A percentile compares a stretch with the other conserved stretches of the same genome.
These are phyloP conservation scores for Stictonetta naevosa DNA, from an alignment of 2,113 vertebrate genomes.

Conservation along the genomic window DNA sequence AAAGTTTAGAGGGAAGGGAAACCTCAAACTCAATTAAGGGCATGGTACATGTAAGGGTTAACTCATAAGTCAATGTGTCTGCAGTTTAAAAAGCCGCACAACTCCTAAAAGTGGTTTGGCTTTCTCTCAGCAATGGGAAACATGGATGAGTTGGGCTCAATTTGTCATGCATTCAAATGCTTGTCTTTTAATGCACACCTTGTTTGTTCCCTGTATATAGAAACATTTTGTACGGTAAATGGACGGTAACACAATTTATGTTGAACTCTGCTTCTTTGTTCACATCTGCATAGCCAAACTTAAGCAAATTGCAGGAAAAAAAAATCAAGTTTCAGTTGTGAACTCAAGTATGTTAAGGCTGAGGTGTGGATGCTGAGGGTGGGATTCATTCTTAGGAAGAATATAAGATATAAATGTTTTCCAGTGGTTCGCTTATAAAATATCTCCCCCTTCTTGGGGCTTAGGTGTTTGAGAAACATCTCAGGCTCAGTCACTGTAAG, in stretches of 20 bases:
- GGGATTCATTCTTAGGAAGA: background rate
- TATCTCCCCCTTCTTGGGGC: background rate
- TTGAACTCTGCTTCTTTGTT: background rate
- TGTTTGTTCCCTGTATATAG: background rate
- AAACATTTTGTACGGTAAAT: background rate
- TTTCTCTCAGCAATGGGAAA: background rate
- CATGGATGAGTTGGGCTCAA: background rate
- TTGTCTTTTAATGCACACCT: background rate
- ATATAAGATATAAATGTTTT: background rate
- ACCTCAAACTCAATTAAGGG: background rate
- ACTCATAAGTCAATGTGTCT: background rate
- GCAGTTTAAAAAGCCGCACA: background rate
- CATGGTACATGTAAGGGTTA: background rate
- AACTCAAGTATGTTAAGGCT: background rate
- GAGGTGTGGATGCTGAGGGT: background rate
- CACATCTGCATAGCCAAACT: background rate
- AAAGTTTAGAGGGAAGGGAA: background rate
- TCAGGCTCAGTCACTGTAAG: background rate
- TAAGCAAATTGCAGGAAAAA: background rate
- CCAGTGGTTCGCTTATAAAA: background rate
- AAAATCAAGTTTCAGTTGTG: background rate
- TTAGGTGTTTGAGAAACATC: background rate
- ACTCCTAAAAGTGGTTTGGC: slow-evolving; percentile 21
- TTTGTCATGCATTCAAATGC: background rate
- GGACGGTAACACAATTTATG: background rate